Conservation (phyloP, 2,797 vertebrate species). For the Rhodeus uyekii region DNA sequence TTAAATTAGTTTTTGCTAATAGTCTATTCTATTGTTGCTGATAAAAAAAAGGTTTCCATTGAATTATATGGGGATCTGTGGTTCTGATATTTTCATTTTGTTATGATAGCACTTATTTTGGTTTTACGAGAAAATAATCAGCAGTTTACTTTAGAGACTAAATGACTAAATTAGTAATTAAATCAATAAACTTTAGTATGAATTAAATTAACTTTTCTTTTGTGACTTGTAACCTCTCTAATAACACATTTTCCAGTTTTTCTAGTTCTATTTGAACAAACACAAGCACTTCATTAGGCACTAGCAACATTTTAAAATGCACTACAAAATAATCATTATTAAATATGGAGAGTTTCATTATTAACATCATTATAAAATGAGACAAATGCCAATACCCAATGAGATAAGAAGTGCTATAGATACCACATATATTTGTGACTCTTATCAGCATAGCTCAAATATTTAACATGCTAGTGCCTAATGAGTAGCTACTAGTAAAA, state of each 20-base stretch:
- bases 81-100: not conserved
- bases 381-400: too few species aligned
- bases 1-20: not conserved
- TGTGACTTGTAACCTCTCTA: not conserved
- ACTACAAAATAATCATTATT: not conserved
- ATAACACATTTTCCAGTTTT: slow-evolving; percentile 1
- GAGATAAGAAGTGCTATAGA: not conserved
- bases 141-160: too few species aligned
- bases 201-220: too few species aligned
- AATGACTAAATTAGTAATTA: too few species aligned
- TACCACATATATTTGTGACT: not conserved
- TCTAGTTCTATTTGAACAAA: not conserved
- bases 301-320: not conserved
- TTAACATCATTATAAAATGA: not conserved
- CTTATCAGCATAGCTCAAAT: not conserved
- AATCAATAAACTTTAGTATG: too few species aligned
- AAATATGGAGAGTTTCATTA: not conserved
- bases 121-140: not conserved
- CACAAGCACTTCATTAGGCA: not conserved
- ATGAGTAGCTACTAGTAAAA: not conserved
- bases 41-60: not conserved
- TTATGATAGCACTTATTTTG: not conserved
- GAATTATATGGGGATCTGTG: not conserved
- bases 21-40: not conserved
- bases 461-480: not conserved